Evolutionary conservation across 2,113 vertebrate species (phyloP).

Genomic region (Caracal caracal): DNA sequence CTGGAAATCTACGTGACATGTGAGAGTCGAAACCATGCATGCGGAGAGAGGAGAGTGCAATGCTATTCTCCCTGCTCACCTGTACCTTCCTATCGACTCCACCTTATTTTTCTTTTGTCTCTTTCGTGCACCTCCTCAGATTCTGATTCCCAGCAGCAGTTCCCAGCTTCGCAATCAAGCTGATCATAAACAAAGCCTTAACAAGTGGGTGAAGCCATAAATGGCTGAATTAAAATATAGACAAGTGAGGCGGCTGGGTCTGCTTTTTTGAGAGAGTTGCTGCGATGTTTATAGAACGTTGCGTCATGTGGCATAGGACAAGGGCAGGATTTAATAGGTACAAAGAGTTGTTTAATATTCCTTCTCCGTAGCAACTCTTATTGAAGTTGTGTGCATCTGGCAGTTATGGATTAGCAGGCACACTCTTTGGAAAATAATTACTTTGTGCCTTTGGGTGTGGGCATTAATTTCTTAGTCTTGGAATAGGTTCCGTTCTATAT

Average conservation of each 20-base stretch:
- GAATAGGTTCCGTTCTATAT: not conserved
- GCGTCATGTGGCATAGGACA: rapidly evolving
- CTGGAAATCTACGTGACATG: rapidly evolving
- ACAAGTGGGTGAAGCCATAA: rapidly evolving
- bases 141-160: rapidly evolving
- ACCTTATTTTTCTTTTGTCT: no score
- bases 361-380: not conserved
- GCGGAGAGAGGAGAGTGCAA: rapidly evolving
- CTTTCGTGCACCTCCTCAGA: not conserved
- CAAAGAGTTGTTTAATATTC: not conserved
- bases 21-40: not conserved
- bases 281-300: not conserved
- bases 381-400: not conserved
- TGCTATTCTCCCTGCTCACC: rapidly evolving
- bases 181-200: not conserved
- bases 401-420: not conserved
- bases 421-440: conserved; percentile 24
- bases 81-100: not conserved
- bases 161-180: not conserved
- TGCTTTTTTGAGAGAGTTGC: no score
- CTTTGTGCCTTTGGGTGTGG: conserved; percentile 21
- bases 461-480: not conserved
- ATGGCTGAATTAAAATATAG: no score
- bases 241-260: rapidly evolving
- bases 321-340: not conserved